Base-by-base conservation (phyloP, 2,888 invertebrate species). In the Dynastes grantii region DNA sequence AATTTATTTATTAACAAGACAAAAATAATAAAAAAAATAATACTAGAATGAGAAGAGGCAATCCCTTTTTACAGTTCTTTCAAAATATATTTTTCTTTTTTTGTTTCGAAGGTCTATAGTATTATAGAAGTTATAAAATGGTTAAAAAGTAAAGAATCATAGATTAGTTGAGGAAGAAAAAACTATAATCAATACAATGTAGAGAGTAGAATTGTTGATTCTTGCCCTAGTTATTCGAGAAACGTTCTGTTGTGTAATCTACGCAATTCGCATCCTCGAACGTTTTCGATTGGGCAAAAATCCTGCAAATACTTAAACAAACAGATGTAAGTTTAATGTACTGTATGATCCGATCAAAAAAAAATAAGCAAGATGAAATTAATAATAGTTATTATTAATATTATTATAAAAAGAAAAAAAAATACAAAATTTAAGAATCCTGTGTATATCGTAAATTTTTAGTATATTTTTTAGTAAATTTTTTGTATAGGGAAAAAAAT, bases 281-380 rank as follows among this genome's bases (percentile, higher is more conserved):
- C n/a, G 63, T 63, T 58, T 49, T 67, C 37, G 8, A 37, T 37
- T 22, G 61, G 13, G 22, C 61, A 75, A 45, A 61, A 27, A 71
- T 71, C 76, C n/a, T 61, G 75, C 45, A 55, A 61, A 70, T 53
- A 51, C 55, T 37, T 76, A 83, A 76, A 79, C 78, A 75, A 75
- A 75, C 61, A 73, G 80, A 81, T 83, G 81, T 83, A 83, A 83
- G 81, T 83, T 83, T 83, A 82, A 83, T 83, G 82, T 82, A 83
- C 82, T 83, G 82, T 83, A 83, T 81, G 84, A 83, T 85, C 84
- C 84, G 84, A 84, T 85, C 84, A 84, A 84, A 84, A 80, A 80
- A 81, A 77, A 77, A 70, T 58, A 73, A 76, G 45, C 13, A 64
- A 45, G 40, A 64, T 76, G 37, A 73, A 58, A 64, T 32, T 64